These are phyloP conservation scores for Plotosus lineatus DNA, from an alignment of 2,113 vertebrate species.

Conservation along the genomic window DNA sequence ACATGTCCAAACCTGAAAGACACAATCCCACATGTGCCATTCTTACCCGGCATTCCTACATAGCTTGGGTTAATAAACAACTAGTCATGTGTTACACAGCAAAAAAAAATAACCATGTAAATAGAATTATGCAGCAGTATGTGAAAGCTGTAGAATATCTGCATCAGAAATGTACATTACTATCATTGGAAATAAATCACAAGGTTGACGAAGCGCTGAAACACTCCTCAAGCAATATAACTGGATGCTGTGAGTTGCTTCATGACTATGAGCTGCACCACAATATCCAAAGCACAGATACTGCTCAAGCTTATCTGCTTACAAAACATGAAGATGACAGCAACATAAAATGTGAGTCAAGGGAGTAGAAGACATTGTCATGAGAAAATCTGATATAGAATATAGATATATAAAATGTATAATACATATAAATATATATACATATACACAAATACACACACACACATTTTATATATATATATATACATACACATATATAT, in stretches of 20 bases:
- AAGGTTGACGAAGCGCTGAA: neutral
- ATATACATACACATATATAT: too few relatives aligned
- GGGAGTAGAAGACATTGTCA: neutral
- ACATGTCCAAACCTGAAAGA: neutral
- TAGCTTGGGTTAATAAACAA: neutral
- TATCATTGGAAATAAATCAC: neutral
- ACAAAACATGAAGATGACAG: neutral
- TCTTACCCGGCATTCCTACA: neutral
- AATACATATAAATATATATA: too few relatives aligned
- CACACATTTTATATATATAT: too few relatives aligned
- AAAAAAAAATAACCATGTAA: neutral
- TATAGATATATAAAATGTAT: too few relatives aligned
- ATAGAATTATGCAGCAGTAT: neutral
- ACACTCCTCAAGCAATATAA: neutral
- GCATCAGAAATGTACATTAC: neutral
- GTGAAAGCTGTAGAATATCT: neutral
- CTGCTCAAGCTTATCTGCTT: neutral
- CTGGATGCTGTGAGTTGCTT: neutral
- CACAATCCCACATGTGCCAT: neutral
- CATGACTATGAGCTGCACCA: too few relatives aligned
- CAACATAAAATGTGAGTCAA: constrained; percentile 6
- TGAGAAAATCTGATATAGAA: too few relatives aligned
- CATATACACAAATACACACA: too few relatives aligned
- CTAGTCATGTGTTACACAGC: neutral
- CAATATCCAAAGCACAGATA: neutral